Percentiles rank a stretch among this genome's conserved stretches.
These are phyloP conservation scores for Macrotis lagotis DNA, from an alignment of 2,113 vertebrate genomes.

Conservation along the genomic window DNA sequence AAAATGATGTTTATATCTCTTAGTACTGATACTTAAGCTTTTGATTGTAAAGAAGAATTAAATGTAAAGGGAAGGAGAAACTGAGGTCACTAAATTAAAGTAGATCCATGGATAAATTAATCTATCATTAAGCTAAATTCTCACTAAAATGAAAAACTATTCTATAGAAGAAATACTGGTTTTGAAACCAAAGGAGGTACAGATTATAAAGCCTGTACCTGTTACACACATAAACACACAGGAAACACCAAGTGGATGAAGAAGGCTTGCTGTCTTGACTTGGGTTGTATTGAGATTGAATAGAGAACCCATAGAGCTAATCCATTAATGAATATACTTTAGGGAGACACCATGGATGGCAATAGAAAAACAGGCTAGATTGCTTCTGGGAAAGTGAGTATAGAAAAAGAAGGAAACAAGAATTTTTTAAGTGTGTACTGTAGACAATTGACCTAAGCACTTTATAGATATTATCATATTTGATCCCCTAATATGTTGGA, in stretches of 20 bases:
- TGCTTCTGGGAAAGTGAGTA: background rate
- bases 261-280: background rate
- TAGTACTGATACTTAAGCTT: background rate
- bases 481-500: background rate
- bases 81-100: background rate
- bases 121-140: background rate
- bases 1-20: background rate
- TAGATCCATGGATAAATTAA: background rate
- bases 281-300: too few relatives aligned
- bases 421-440: background rate
- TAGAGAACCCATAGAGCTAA: background rate
- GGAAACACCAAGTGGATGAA: background rate
- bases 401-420: background rate
- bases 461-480: background rate
- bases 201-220: background rate
- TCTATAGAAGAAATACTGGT: background rate
- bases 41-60: background rate
- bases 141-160: background rate
- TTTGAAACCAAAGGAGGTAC: background rate
- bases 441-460: background rate
- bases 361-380: background rate
- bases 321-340: background rate
- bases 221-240: background rate
- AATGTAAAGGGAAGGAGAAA: background rate
- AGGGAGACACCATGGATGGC: background rate